A percentile compares a stretch with the other conserved stretches of the same genome.
phyloP scores from a whole-genome alignment of 2,888 invertebrate genomes.

The Melieria picta region DNA sequence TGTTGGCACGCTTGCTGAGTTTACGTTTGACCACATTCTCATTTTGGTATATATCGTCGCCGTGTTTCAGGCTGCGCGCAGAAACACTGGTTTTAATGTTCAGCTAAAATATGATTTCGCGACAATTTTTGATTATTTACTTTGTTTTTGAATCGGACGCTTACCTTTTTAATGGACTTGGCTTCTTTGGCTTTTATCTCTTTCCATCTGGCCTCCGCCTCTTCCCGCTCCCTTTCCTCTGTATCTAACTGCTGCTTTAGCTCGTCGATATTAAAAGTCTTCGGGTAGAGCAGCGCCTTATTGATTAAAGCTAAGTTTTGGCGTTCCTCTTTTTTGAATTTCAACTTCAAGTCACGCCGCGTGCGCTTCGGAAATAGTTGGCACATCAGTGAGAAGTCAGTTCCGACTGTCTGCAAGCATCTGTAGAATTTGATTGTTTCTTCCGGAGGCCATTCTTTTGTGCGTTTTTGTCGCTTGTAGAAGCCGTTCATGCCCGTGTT shows the following conservation, averaged over 20 bases:
- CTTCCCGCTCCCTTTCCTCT: slow-evolving; percentile 62
- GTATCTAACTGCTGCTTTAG: slow-evolving; percentile 70
- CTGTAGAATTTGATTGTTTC: slow-evolving; percentile 93
- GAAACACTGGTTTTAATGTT: slow-evolving; percentile 47
- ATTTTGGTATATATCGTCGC: slow-evolving; percentile 57
- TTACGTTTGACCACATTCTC: slow-evolving; percentile 54
- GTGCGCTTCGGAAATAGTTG: slow-evolving; percentile 82
- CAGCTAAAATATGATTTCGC: slow-evolving; percentile 30
- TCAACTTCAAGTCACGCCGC: slow-evolving; percentile 85
- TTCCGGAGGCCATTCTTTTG: slow-evolving; percentile 78
- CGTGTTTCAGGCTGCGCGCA: slow-evolving; percentile 49
- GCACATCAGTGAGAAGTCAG: slow-evolving; percentile 92
- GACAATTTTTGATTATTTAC: slow-evolving; percentile 7
- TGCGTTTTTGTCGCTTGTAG: slow-evolving; percentile 74
- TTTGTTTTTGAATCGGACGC: slow-evolving; percentile 1
- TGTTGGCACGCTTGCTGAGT: slow-evolving; percentile 31
- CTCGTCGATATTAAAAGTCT: slow-evolving; percentile 75
- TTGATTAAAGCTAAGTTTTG: slow-evolving; percentile 78
- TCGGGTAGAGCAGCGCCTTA: slow-evolving; percentile 77
- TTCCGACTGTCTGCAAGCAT: slow-evolving; percentile 88
- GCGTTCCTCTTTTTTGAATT: slow-evolving; percentile 92
- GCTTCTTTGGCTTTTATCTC: slow-evolving; percentile 50
- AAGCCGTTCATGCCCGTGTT: slow-evolving; percentile 69
- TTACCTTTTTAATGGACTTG: slow-evolving; percentile 53
- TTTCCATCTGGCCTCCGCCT: slow-evolving; percentile 47